Evolutionary conservation across 2,113 vertebrate species (phyloP).

Genomic region (Hepsetus odoe): DNA sequence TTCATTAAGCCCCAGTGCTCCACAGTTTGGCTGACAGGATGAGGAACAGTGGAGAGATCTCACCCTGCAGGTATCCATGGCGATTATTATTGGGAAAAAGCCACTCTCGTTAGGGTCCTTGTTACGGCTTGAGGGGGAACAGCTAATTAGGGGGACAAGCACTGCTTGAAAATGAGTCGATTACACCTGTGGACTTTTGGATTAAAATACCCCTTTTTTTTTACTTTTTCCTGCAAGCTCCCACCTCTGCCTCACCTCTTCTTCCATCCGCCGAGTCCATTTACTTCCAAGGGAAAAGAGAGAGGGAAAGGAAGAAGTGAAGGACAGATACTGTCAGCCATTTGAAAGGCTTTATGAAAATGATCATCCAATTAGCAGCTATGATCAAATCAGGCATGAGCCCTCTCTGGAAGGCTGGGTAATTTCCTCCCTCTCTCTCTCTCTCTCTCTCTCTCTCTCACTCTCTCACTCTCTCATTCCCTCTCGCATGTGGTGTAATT

Average conservation of each 20-base stretch:
- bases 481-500: conserved; percentile 83
- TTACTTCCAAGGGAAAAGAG: too few species aligned
- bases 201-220: conserved; percentile 81
- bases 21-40: conserved; percentile 90
- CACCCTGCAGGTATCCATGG: conserved; percentile 94
- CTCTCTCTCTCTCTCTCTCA: conserved; percentile 1
- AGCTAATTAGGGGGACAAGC: conserved; percentile 95
- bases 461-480: conserved; percentile 5
- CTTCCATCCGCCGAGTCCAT: conserved; percentile 77
- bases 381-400: conserved; percentile 91
- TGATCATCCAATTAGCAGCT: conserved; percentile 95
- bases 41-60: conserved; percentile 86
- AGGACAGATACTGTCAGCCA: conserved; percentile 88
- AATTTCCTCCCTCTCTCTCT: conserved; percentile 79
- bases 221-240: conserved; percentile 84
- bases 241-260: conserved; percentile 74
- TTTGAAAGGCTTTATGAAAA: conserved; percentile 94
- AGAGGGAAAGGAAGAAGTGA: conserved; percentile 66
- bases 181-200: conserved; percentile 88
- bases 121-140: conserved; percentile 85
- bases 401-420: conserved; percentile 84
- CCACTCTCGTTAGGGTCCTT: conserved; percentile 90
- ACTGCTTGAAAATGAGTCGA: conserved; percentile 90
- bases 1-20: conserved; percentile 95
- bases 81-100: conserved; percentile 93